Evolutionary conservation across 1,140 invertebrate genomes (phyloP).

Genomic region (Cyclargus thomasi): DNA sequence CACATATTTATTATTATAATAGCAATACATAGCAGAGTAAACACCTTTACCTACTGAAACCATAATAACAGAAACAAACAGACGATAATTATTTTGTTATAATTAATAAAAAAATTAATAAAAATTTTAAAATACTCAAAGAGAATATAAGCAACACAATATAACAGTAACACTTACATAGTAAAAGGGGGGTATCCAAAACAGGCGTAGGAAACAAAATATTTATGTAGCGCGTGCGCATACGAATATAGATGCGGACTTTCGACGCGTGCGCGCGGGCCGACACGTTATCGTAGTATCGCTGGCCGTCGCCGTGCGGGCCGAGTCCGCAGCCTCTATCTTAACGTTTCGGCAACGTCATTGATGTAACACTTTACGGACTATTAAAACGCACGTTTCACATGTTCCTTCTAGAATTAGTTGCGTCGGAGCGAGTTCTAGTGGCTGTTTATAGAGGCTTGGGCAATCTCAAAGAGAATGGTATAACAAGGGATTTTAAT

Average conservation of each 20-base stretch:
- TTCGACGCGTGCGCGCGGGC: not conserved
- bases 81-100: not conserved
- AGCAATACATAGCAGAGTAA: too few species aligned
- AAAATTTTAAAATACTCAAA: too few species aligned
- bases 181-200: not conserved
- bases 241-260: not conserved
- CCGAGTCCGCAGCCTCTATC: not conserved
- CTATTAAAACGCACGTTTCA: conserved; percentile 4
- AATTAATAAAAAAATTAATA: not conserved
- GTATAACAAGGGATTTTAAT: not conserved
- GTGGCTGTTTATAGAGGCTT: not conserved
- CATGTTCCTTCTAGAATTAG: conserved; percentile 4
- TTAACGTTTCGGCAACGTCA: conserved; percentile 7
- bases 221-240: not conserved
- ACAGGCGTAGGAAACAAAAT: not conserved
- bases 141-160: not conserved
- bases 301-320: too few species aligned
- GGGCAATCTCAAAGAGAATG: not conserved
- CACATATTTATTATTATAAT: too few species aligned
- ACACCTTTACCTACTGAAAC: too few species aligned
- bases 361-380: conserved; percentile 9
- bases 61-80: too few species aligned
- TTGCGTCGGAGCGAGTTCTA: not conserved
- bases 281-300: not conserved
- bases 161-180: not conserved